Evolutionary conservation across 2,113 vertebrate species (phyloP), one percentile per base, ranked within the genome.

Genomic region (Cryptotis parvus): DNA sequence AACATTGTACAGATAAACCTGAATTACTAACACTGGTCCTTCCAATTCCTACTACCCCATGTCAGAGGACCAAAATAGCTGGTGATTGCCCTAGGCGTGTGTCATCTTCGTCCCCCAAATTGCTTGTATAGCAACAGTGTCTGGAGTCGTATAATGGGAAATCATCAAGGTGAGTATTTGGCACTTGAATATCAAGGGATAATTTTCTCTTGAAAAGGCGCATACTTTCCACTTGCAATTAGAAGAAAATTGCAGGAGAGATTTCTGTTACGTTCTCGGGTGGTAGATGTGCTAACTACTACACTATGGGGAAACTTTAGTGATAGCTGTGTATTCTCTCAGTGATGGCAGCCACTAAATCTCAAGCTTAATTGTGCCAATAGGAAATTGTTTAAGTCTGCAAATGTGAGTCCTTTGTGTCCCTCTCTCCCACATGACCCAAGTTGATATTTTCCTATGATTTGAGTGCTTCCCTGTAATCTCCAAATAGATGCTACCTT

Each of bases 91-190:
- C 39, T 52, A 85, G 91, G 94, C 94, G 68, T 85, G 75, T 94
- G 92, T 79, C 84, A 94, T 41, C 76, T 88, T 79, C 68, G 49
- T 95, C 75, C 74, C 45, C n/a, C 43, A 65, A 92, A 94, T 92
- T 79, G 33, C 75, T 92, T 92, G 65, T 82, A 73, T 69, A 88
- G 82, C 74, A 94, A 82, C 63, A 79, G 31, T 39, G 37, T 90
- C 90, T 84, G 39, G 78, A 93, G 81, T 82, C 29, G 92, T 63
- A 8, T 33, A 81, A 78, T 79, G n/a, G 74, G n/a, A 76, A 84
- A 68, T 85, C 76, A 89, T 63, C 72, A 91, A 87, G 49, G 58
- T 41, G 41, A 90, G 20, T 16, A 39, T 82, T 90, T 74, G 85
- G 74, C 61, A 92, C 43, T 73, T 82, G 88, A 31, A 86, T n/a